Base-by-base conservation (phyloP, 2,113 vertebrate species). In the Aix galericulata region DNA sequence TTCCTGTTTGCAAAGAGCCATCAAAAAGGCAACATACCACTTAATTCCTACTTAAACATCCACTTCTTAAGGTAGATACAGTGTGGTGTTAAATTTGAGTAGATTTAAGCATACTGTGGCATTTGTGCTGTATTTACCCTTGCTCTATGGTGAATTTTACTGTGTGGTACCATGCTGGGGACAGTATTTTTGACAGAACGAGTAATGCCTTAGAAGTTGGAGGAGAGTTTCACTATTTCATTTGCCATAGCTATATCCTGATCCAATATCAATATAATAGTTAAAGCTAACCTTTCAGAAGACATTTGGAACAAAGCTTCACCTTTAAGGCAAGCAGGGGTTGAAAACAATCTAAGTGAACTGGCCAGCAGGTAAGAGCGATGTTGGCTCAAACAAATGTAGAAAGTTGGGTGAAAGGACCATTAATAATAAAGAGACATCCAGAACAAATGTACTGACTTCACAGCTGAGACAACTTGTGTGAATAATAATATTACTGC, bases 401-500 rank as follows among this genome's bases (percentile, higher is more conserved):
- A 90, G 93, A 93, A 95, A 93, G 66, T 53, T 66, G 91, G 74
- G 77, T 82, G 88, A 92, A 93, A 91, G 81, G 69, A 36, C 88
- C 80, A 92, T 97, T 97, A 96, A 95, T 95, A 96, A 97, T 95
- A 91, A 90, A 88, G 69, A 96, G 77, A 92, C 94, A 88, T 76
- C 73, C 76, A 92, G 90, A 96, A 96, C 86, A 97, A 94, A 94
- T 94, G 91, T 84, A 95, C 92, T 93, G 88, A 62, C 83, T 96
- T 94, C 92, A 95, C 80, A 93, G 71, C 80, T 89, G 81, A 96
- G 86, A 94, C 90, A 94, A 92, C 86, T 86, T 89, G 48, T 95
- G 73, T 94, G 95, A 96, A 94, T 96, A 96, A 93, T 90, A 95
- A 93, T 86, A 96, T 92, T 95, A 96, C 66, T 91, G 95, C 94